Conservation (phyloP, 2,888 invertebrate genomes). For the Beris chalybata region DNA sequence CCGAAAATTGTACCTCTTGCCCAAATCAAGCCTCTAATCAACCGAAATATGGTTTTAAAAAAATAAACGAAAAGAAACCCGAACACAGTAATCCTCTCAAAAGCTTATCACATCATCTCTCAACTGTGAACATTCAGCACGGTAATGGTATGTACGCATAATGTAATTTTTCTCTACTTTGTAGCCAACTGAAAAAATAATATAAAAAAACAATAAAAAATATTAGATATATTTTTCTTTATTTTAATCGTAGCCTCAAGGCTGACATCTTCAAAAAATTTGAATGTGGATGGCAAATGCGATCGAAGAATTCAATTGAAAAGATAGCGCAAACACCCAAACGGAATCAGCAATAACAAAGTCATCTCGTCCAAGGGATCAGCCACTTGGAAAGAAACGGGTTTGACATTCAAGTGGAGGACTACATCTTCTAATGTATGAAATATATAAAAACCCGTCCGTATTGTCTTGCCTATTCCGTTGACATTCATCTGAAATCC, state of each 20-base stretch:
- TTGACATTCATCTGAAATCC: slow-evolving; percentile 27
- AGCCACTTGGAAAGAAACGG: slow-evolving; percentile 21
- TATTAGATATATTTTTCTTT: slow-evolving; percentile 1
- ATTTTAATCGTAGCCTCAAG: slow-evolving; percentile 33
- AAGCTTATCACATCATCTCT: slow-evolving; percentile 32
- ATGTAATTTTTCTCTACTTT: no score
- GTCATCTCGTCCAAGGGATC: slow-evolving; percentile 28
- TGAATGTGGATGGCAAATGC: slow-evolving; percentile 28
- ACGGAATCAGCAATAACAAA: slow-evolving; percentile 24
- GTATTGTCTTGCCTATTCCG: slow-evolving; percentile 18
- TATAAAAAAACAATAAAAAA: no score
- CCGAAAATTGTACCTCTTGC: slow-evolving; percentile 5
- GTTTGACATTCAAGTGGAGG: slow-evolving; percentile 20
- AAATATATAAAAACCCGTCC: slow-evolving; percentile 9
- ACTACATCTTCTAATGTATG: no score
- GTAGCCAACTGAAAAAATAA: no score
- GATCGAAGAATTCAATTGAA: slow-evolving; percentile 33
- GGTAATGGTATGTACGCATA: slow-evolving; percentile 9
- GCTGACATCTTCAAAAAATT: slow-evolving; percentile 33
- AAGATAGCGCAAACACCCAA: slow-evolving; percentile 27
- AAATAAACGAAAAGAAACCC: slow-evolving; percentile 24
- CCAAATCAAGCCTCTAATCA: slow-evolving; percentile 19
- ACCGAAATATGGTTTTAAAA: slow-evolving; percentile 2
- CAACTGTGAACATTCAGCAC: slow-evolving; percentile 29
- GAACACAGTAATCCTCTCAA: slow-evolving; percentile 32